A percentile compares a stretch with the other conserved stretches of the same genome.
phyloP scores from a whole-genome alignment of 1,140 invertebrate species.

The Lethocerus indicus region DNA sequence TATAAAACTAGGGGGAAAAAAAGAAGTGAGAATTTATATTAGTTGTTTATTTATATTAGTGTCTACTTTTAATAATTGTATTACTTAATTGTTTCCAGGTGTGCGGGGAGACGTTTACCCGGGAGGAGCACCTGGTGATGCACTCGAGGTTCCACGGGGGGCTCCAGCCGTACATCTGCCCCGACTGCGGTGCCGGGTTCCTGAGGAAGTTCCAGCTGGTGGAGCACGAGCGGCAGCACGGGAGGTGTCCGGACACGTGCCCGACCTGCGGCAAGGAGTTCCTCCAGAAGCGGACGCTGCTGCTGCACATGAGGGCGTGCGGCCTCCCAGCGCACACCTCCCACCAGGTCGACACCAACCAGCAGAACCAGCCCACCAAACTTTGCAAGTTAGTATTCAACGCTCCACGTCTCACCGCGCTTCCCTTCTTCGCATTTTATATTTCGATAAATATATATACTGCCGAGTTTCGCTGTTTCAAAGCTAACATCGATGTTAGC shows the following conservation, averaged over 20 bases:
- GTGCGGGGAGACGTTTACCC: constrained; percentile 75
- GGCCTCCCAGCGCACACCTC: constrained; percentile 10
- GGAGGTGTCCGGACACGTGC: constrained; percentile 60
- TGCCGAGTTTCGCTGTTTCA: too few species aligned
- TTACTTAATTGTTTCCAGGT: constrained; percentile 24
- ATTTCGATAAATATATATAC: too few species aligned
- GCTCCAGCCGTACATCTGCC: constrained; percentile 59
- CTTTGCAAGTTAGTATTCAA: constrained; percentile 27
- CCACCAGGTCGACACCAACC: constrained; percentile 21
- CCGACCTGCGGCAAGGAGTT: constrained; percentile 68
- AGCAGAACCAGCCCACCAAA: constrained; percentile 24
- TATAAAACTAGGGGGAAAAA: too few species aligned
- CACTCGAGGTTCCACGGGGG: constrained; percentile 51
- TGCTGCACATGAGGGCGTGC: constrained; percentile 35
- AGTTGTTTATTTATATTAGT: too few species aligned
- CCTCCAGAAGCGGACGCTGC: constrained; percentile 59
- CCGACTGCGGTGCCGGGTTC: constrained; percentile 67
- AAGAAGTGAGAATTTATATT: too few species aligned
- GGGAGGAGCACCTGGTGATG: constrained; percentile 52
- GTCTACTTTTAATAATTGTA: too few species aligned
- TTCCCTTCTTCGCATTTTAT: too few species aligned
- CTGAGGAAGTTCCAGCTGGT: constrained; percentile 69
- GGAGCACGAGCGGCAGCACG: constrained; percentile 62
- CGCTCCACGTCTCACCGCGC: too few species aligned
- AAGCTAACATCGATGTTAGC: too few species aligned